Percentiles rank a stretch among this genome's conserved stretches.
These are phyloP conservation scores for Ianthella basta DNA, from an alignment of 37 sponge, comb jelly and placozoan genomes.

Conservation along the genomic window DNA sequence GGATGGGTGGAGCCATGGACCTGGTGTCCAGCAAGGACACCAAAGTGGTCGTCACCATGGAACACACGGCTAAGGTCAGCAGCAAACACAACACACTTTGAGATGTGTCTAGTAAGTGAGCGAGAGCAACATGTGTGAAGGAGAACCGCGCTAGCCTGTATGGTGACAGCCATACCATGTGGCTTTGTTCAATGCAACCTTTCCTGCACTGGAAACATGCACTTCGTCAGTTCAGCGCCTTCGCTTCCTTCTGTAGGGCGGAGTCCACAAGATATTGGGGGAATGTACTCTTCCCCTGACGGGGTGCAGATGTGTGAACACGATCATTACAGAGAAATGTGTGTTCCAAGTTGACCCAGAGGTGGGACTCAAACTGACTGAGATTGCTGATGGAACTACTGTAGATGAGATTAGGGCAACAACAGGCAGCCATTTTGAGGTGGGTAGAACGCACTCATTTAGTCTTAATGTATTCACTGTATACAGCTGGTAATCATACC, in stretches of 20 bases:
- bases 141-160: neutral
- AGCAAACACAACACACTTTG: neutral
- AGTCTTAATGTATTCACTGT: neutral
- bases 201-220: neutral
- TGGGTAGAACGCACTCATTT: conserved; percentile 18
- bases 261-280: conserved; percentile 86
- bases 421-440: conserved; percentile 87
- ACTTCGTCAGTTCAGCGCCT: neutral
- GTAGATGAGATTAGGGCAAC: conserved; percentile 82
- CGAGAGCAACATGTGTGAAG: too few species aligned
- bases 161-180: too few species aligned
- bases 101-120: neutral
- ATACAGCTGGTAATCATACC: neutral
- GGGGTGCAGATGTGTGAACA: conserved; percentile 86
- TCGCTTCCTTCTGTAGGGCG: conserved; percentile 37
- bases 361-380: conserved; percentile 73
- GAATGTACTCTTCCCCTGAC: conserved; percentile 95
- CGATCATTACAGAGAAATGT: conserved; percentile 92
- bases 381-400: conserved; percentile 81
- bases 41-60: conserved; percentile 98
- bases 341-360: conserved; percentile 84
- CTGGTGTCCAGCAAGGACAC: conserved; percentile 82
- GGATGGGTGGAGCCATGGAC: conserved; percentile 99
- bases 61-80: conserved; percentile 81
- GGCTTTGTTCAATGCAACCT: too few species aligned